These are phyloP conservation scores for Percopsis transmontana DNA, from an alignment of 2,113 vertebrate genomes.

Conservation along the genomic window DNA sequence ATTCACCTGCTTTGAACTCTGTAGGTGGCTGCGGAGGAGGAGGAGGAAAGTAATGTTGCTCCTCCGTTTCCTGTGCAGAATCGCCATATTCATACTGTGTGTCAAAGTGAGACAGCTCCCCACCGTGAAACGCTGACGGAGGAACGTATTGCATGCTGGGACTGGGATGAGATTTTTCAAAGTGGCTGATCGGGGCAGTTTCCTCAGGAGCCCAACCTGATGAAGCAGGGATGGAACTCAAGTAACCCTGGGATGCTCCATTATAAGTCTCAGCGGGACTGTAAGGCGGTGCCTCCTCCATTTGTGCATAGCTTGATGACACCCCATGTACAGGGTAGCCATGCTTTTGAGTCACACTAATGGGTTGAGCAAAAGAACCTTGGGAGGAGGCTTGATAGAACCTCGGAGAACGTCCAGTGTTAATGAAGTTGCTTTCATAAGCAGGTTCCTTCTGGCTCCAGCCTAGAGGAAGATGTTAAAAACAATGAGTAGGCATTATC, in stretches of 20 bases:
- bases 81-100: background rate
- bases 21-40: background rate
- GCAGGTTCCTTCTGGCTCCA: background rate
- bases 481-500: background rate
- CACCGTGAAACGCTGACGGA: background rate
- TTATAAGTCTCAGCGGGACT: background rate
- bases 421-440: background rate
- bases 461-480: background rate
- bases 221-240: background rate
- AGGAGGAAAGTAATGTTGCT: rapidly evolving
- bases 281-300: background rate
- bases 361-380: background rate
- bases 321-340: background rate
- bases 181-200: background rate
- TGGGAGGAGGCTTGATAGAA: background rate
- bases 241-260: background rate
- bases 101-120: background rate
- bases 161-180: background rate
- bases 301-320: background rate
- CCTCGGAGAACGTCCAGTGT: background rate
- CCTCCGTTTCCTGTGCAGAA: background rate
- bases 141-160: background rate
- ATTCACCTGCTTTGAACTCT: slow-evolving; percentile 17
- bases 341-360: background rate
- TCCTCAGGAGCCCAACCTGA: background rate